phyloP scores from a whole-genome alignment of 1,140 invertebrate species.

The Diabrotica undecimpunctata region DNA sequence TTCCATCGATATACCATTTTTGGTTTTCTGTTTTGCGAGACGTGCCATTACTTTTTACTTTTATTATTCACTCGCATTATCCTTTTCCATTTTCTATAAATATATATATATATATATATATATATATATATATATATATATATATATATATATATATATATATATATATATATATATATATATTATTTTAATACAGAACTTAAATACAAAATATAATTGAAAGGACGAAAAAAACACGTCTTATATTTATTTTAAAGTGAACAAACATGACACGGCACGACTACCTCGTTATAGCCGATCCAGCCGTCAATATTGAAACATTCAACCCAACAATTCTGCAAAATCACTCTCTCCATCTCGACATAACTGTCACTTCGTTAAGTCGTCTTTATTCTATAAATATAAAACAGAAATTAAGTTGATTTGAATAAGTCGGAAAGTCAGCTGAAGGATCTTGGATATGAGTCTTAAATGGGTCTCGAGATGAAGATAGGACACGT shows the following conservation, averaged over 20 bases:
- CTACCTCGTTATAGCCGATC: neutral
- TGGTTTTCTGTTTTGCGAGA: no score
- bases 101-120: no score
- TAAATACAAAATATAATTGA: conserved; percentile 7
- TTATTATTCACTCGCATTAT: no score
- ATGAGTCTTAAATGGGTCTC: neutral
- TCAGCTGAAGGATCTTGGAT: neutral
- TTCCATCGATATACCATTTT: no score
- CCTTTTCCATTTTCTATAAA: no score
- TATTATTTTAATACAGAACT: no score
- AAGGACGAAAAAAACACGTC: no score
- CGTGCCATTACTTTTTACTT: no score
- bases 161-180: no score
- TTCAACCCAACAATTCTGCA: neutral
- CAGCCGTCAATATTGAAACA: neutral
- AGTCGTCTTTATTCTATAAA: neutral
- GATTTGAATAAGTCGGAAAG: neutral
- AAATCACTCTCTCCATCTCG: neutral
- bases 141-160: no score
- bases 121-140: no score
- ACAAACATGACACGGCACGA: neutral
- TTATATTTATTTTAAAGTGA: no score
- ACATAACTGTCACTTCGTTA: neutral
- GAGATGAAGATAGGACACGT: neutral
- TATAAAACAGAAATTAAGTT: neutral